Conservation (phyloP, 2,888 invertebrate genomes). For the Helobdella robusta region DNA sequence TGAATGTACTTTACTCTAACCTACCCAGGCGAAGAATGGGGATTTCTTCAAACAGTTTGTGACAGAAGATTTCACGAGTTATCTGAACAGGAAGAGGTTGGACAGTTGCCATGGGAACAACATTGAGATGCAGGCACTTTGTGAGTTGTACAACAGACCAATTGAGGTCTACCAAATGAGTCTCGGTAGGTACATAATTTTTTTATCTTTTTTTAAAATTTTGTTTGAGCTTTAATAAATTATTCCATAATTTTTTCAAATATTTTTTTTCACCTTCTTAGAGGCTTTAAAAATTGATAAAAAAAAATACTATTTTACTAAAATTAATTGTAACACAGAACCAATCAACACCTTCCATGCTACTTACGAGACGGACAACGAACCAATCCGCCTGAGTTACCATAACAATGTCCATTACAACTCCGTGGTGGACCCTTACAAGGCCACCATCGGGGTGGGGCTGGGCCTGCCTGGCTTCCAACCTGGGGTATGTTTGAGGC, state of each 20-base stretch:
- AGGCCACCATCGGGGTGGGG: constrained; percentile 67
- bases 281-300: too few species aligned
- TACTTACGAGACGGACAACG: constrained; percentile 63
- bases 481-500: constrained; percentile 56
- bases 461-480: constrained; percentile 71
- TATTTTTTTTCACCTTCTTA: too few species aligned
- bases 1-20: neutral
- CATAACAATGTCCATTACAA: constrained; percentile 79
- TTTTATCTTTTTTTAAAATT: neutral
- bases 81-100: constrained; percentile 68
- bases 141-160: constrained; percentile 76
- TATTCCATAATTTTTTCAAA: too few species aligned
- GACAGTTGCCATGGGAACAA: constrained; percentile 78
- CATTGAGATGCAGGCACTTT: constrained; percentile 79
- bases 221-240: too few species aligned
- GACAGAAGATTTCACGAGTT: constrained; percentile 75
- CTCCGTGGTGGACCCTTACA: constrained; percentile 74
- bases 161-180: constrained; percentile 74
- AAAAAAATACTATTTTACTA: too few species aligned
- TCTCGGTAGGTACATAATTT: constrained; percentile 54
- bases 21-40: constrained; percentile 63
- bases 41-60: constrained; percentile 80
- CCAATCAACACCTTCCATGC: constrained; percentile 80
- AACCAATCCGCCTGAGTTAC: constrained; percentile 67
- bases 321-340: constrained; percentile 53